Conservation (phyloP, 2,888 invertebrate genomes). For the Pseudococcus longispinus region DNA sequence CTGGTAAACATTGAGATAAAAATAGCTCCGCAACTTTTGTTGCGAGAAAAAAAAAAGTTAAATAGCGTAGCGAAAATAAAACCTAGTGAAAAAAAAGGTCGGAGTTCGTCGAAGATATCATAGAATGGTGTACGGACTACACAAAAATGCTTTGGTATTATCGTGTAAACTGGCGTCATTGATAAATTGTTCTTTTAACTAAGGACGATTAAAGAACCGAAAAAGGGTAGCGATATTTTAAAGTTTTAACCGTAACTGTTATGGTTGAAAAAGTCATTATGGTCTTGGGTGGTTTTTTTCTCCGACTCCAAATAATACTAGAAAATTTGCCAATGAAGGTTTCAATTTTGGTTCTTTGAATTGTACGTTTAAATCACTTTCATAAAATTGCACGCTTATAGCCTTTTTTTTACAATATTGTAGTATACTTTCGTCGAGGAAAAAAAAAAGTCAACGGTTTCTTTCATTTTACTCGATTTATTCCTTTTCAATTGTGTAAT, state of each 20-base stretch:
- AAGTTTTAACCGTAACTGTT: constrained; percentile 28
- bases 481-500: constrained; percentile 12
- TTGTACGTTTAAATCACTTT: constrained; percentile 19
- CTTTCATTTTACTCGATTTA: constrained; percentile 1
- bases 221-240: constrained; percentile 31
- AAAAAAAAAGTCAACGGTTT: not conserved
- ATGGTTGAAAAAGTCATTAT: constrained; percentile 24
- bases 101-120: constrained; percentile 11
- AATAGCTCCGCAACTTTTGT: not conserved
- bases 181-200: constrained; percentile 34
- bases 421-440: not conserved
- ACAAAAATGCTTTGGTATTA: constrained; percentile 19
- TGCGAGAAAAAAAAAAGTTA: not conserved
- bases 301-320: not conserved
- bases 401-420: constrained; percentile 1
- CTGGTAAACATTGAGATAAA: constrained; percentile 9
- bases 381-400: not conserved
- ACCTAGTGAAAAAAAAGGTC: not conserved
- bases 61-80: not conserved
- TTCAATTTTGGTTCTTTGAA: constrained; percentile 30
- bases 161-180: constrained; percentile 34
- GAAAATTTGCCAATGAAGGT: constrained; percentile 28
- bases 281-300: not conserved
- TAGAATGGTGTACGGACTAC: not conserved
- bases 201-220: constrained; percentile 19